Evolutionary conservation across 2,888 invertebrate genomes (phyloP).

Genomic region (Aphrophora alni): DNA sequence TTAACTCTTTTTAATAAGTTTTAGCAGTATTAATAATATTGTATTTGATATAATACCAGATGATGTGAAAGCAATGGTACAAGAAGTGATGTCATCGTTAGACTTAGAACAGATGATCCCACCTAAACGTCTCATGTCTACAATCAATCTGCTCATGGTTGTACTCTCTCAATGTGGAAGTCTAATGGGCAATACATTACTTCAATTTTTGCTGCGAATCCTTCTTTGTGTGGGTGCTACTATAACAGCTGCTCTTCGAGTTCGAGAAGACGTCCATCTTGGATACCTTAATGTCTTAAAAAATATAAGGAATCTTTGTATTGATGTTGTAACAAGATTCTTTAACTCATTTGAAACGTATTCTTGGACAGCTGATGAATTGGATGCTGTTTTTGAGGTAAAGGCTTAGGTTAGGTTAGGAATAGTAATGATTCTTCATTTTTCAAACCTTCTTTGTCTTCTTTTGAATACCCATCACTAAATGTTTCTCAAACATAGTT

Average conservation of each 20-base stretch:
- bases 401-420: too few relatives aligned
- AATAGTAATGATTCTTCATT: too few relatives aligned
- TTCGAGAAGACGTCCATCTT: conserved; percentile 62
- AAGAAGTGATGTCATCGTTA: conserved; percentile 59
- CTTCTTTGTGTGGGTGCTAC: conserved; percentile 72
- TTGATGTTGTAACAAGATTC: conserved; percentile 71
- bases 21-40: neutral
- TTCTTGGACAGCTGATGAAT: conserved; percentile 71
- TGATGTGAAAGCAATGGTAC: conserved; percentile 61
- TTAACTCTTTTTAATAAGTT: too few relatives aligned
- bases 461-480: too few relatives aligned
- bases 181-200: conserved; percentile 65
- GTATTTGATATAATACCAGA: conserved; percentile 53
- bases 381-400: conserved; percentile 74
- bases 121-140: conserved; percentile 73
- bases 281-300: conserved; percentile 70
- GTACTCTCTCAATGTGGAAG: conserved; percentile 84
- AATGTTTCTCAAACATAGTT: too few relatives aligned
- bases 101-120: conserved; percentile 65
- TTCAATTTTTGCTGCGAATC: conserved; percentile 71
- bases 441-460: too few relatives aligned
- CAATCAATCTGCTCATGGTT: conserved; percentile 74
- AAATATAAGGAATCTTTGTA: conserved; percentile 67
- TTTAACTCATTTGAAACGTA: conserved; percentile 82
- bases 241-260: conserved; percentile 58